Conservation (phyloP, 2,113 vertebrate genomes). For the Tichodroma muraria region DNA sequence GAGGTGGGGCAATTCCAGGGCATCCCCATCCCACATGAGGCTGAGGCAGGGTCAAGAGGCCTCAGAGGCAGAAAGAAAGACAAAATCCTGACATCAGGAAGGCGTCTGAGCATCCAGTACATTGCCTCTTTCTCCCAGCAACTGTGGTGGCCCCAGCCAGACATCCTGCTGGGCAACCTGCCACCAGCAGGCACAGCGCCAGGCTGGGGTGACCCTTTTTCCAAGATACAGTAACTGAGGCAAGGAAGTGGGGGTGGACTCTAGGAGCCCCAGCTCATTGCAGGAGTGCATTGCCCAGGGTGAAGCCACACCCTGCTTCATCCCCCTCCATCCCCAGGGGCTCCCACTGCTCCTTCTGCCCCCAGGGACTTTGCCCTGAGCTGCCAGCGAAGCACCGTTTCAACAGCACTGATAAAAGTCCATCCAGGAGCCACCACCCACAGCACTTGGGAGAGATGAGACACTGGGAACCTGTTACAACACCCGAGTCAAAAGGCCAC, state of each 20-base stretch:
- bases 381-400: slow-evolving; percentile 16
- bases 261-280: background rate
- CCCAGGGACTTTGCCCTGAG: background rate
- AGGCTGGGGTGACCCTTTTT: background rate
- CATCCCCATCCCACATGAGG: background rate
- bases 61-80: background rate
- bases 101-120: background rate
- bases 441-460: background rate
- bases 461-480: background rate
- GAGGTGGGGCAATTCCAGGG: rapidly evolving
- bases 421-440: background rate
- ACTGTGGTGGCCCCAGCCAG: background rate
- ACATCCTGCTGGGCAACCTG: background rate
- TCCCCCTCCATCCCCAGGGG: background rate
- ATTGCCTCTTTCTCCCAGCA: background rate
- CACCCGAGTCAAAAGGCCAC: background rate
- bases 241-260: background rate
- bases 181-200: background rate
- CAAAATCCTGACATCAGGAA: background rate
- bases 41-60: background rate
- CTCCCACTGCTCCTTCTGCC: background rate
- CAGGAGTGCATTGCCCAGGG: background rate
- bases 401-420: slow-evolving; percentile 28
- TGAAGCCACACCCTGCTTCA: background rate
- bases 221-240: background rate